Percentiles rank a stretch among this genome's conserved stretches.
Conservation (phyloP, 2,888 invertebrate species). For the Hypselothyrea guttata region DNA sequence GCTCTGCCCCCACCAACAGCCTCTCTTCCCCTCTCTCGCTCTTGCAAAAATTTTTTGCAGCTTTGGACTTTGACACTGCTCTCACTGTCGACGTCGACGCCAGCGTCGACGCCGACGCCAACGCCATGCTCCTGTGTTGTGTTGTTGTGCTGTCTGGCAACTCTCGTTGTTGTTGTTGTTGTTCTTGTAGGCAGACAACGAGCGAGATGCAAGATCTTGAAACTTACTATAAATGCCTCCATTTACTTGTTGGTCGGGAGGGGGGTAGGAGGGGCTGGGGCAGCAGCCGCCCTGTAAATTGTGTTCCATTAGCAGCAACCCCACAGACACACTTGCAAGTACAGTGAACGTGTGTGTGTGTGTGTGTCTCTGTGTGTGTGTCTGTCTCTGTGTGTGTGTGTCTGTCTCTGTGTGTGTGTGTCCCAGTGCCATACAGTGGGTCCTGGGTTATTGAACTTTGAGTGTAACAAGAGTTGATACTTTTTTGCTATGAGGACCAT, state of each 20-base stretch:
- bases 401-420: conserved; percentile 22
- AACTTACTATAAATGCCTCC: conserved; percentile 42
- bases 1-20: conserved; percentile 16
- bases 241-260: too few relatives aligned
- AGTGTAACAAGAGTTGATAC: not conserved
- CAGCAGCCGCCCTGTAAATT: conserved; percentile 70
- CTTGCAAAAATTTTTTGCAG: conserved; percentile 57
- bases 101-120: conserved; percentile 13
- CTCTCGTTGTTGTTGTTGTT: conserved; percentile 37
- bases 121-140: too few relatives aligned
- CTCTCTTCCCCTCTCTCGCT: conserved; percentile 3
- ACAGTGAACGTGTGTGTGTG: too few relatives aligned
- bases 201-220: conserved; percentile 41
- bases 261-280: conserved; percentile 19
- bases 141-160: conserved; percentile 35
- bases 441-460: conserved; percentile 23
- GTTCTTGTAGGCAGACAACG: conserved; percentile 53
- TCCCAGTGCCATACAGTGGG: conserved; percentile 53
- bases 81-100: conserved; percentile 12
- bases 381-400: conserved; percentile 11
- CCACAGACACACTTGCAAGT: conserved; percentile 54
- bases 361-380: conserved; percentile 11
- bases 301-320: conserved; percentile 73
- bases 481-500: too few relatives aligned
- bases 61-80: conserved; percentile 60